Evolutionary conservation across 2,113 vertebrate species (phyloP), one percentile per base, ranked within the genome.

Genomic region (Oenanthe melanoleuca): DNA sequence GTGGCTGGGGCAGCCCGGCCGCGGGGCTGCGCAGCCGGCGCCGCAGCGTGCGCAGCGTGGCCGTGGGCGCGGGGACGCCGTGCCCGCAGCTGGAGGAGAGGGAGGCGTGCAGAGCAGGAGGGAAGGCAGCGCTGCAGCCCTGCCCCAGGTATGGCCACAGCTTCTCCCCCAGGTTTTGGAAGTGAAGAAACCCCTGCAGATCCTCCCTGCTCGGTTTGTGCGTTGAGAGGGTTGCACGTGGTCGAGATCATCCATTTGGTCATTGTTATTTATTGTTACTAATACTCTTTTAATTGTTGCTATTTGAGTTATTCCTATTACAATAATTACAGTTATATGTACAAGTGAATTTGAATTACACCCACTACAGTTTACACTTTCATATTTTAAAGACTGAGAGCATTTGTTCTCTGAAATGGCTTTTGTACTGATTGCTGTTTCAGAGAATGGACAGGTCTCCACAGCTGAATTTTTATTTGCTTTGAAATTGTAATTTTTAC

Each of bases 61-160:
- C 98, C 0, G 16, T 98, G n/a, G 98, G 98, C 1, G 49, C 96
- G 0, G 99, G 99, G 6, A 96, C 86, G 63, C 96, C 72, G 7
- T 99, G 99, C 73, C 98, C 98, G 2, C 91, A 96, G 92, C 98
- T 99, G 47, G 98, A 99, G 34, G 98, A 99, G 96, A 99, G 98
- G 73, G 99, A 99, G 73, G 98, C 98, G 0, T 99, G 99, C 91
- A 94, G 98, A 63, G 81, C 93, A 7, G 98, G 97, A 64, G 98
- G 97, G 69, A 92, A 78, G 66, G 98, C 98, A 63, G 95, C 97
- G 56, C 98, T 99, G 63, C 98, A 98, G 49, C 97, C 96, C 28
- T 99, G 99, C 92, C 99, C 99, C 72, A 99, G 99, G 99, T 99
- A 98, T 2, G 85, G 34, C 9, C 4, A 3, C 1, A 40, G 73